phyloP scores from a whole-genome alignment of 1,140 invertebrate genomes.

The Neodiprion fabricii region DNA sequence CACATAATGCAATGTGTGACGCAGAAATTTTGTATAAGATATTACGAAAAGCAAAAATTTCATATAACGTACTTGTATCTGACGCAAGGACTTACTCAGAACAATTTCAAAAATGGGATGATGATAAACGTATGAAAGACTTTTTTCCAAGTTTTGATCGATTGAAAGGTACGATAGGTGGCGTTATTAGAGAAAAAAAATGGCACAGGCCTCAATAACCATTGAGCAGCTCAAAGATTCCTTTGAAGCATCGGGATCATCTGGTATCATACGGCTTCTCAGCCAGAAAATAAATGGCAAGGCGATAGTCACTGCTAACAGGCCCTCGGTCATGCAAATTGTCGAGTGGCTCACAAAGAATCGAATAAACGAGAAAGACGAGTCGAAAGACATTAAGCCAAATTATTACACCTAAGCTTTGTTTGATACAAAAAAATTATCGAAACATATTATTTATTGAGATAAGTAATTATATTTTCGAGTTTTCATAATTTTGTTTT shows the following conservation, averaged over 20 bases:
- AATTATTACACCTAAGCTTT: not conserved
- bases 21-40: slow-evolving; percentile 22
- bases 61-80: not conserved
- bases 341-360: slow-evolving; percentile 14
- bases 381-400: not conserved
- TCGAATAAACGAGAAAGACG: not conserved
- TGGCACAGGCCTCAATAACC: slow-evolving; percentile 18
- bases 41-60: not conserved
- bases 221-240: not conserved
- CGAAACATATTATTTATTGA: not conserved
- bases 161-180: not conserved
- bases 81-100: not conserved
- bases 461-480: not conserved
- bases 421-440: not conserved
- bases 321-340: slow-evolving; percentile 15
- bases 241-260: slow-evolving; percentile 1
- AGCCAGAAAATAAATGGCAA: slow-evolving; percentile 20
- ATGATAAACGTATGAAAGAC: not conserved
- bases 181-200: slow-evolving; percentile 14
- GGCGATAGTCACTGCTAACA: slow-evolving; percentile 14
- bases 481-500: not conserved
- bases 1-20: slow-evolving; percentile 26
- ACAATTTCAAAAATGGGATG: not conserved
- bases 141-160: not conserved
- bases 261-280: slow-evolving; percentile 12